Conservation (phyloP, 2,888 invertebrate genomes). For the Apodemia duryi region DNA sequence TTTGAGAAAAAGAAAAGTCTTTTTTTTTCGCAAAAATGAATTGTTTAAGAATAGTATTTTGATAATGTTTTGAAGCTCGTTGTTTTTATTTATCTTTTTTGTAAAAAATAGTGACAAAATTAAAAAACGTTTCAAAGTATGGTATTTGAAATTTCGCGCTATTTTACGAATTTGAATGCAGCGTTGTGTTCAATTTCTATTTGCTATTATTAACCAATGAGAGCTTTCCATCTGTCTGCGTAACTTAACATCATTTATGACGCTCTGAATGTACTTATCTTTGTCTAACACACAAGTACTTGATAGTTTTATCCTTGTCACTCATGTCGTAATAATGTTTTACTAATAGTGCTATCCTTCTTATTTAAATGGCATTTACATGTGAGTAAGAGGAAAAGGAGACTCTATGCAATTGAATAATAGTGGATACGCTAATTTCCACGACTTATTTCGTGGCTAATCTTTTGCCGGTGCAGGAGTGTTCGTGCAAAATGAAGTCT, state of each 20-base stretch:
- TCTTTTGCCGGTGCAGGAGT: conserved; percentile 54
- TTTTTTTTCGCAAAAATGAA: no score
- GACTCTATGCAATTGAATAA: conserved; percentile 54
- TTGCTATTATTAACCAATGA: conserved; percentile 79
- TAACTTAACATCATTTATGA: conserved; percentile 54
- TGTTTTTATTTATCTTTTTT: background rate
- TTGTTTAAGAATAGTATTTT: no score
- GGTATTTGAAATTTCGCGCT: conserved; percentile 33
- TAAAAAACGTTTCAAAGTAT: background rate
- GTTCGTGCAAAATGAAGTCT: conserved; percentile 76
- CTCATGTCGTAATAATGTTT: conserved; percentile 43
- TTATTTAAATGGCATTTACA: conserved; percentile 27
- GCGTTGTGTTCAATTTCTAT: conserved; percentile 70
- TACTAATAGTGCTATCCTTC: conserved; percentile 45
- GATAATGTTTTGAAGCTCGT: no score
- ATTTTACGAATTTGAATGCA: conserved; percentile 34
- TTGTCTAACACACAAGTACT: conserved; percentile 45
- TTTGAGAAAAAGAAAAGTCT: background rate
- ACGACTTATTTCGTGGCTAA: conserved; percentile 74
- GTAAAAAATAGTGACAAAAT: background rate
- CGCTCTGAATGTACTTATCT: conserved; percentile 39
- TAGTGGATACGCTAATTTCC: conserved; percentile 60
- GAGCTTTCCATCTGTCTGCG: conserved; percentile 84
- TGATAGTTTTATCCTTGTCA: conserved; percentile 50
- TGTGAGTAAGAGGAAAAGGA: conserved; percentile 42